Base-by-base conservation (phyloP, 1,140 invertebrate species). In the Euborellia annulipes region DNA sequence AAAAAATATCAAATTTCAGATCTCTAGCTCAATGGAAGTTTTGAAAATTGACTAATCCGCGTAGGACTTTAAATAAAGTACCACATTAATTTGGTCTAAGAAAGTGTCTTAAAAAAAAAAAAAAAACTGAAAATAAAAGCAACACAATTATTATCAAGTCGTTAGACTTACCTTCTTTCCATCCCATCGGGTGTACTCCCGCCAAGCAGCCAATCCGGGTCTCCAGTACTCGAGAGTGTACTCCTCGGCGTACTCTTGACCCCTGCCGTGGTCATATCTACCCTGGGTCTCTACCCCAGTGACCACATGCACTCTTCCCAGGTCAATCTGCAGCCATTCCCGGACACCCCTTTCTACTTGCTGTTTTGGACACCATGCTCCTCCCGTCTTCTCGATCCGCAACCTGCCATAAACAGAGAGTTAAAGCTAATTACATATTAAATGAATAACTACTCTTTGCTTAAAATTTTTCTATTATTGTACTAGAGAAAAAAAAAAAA, bases 311-410 rank as follows among this genome's bases (percentile, higher is more conserved):
- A 76, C 63, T 16, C 62, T 61, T 1, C 62, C 62, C n/a, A 89
- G 65, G 56, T 85, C 76, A 38, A 89, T 74, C 64, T 87, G 72
- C n/a, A 87, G 58, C 61, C 76, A 88, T 59, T 89, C 84, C 16
- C 74, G 67, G 14, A 73, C 66, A 17, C 73, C 73, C 41, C 66
- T 63, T 52, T 74, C 75, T 47, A 89, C 76, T 54, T 76, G 75
- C 41, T 66, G 66, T 54, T 74, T 73, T 0, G 85, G 85, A 66
- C 85, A 89, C 85, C 85, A 89, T 0, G 81, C 85, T 17, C 85
- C 85, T 7, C 83, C 81, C n/a, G 73, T 73, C 37, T 65, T 66
- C 57, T 89, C 83, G 19, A 70, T 69, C 14, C 79, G 70, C 41
- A 88, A 62, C 59, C 85, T 88, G 64, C 30, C 47, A 46, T 48